phyloP scores from a whole-genome alignment of 2,888 invertebrate species.

The Lysandra bellargus region DNA sequence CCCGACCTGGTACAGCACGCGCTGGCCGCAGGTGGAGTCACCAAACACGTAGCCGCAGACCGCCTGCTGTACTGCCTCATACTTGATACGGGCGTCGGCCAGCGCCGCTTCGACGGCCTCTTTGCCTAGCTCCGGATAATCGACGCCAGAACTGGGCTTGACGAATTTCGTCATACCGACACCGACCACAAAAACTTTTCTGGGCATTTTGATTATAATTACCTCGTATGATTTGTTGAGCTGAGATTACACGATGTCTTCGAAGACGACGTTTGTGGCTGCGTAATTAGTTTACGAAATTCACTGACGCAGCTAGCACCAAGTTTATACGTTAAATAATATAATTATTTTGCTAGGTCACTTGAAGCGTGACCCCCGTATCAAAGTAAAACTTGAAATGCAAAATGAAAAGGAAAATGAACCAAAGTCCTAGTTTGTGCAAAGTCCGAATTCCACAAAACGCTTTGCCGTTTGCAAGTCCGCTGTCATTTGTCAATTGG shows the following conservation, averaged over 20 bases:
- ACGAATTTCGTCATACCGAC: conserved; percentile 99
- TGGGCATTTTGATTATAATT: conserved; percentile 71
- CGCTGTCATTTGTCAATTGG: not conserved
- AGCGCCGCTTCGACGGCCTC: conserved; percentile 95
- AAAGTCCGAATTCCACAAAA: conserved; percentile 31
- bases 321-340: conserved; percentile 13
- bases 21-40: conserved; percentile 97
- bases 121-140: conserved; percentile 97
- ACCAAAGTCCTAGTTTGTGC: conserved; percentile 34
- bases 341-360: conserved; percentile 1
- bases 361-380: conserved; percentile 16
- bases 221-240: conserved; percentile 55
- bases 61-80: conserved; percentile 91
- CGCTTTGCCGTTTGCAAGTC: not conserved
- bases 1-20: conserved; percentile 95
- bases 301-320: conserved; percentile 7
- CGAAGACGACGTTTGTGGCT: not conserved
- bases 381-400: conserved; percentile 30
- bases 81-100: conserved; percentile 88
- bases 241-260: conserved; percentile 22
- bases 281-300: not conserved
- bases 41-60: conserved; percentile 97
- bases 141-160: conserved; percentile 93
- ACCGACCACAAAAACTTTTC: conserved; percentile 92
- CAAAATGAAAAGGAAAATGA: conserved; percentile 32